phyloP scores from a whole-genome alignment of 2,797 vertebrate species.

The Pangasius sanitwongsei region DNA sequence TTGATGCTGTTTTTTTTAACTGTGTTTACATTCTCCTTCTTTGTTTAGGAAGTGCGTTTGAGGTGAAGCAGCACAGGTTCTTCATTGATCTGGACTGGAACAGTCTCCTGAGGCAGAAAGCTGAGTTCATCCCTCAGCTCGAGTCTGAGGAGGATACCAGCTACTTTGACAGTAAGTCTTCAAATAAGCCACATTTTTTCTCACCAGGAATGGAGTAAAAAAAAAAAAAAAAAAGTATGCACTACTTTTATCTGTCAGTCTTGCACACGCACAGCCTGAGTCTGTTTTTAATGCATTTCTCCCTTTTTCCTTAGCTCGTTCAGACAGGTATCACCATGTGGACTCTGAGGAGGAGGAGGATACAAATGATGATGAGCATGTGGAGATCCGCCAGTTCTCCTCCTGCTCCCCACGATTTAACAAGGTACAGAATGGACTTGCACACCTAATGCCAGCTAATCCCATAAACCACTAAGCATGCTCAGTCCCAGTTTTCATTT shows the following conservation, averaged over 20 bases:
- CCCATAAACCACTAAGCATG: neutral
- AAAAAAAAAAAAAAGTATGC: neutral
- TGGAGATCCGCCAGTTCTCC: slow-evolving; percentile 95
- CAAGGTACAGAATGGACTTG: slow-evolving; percentile 77
- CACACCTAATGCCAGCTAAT: neutral
- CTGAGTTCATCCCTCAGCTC: slow-evolving; percentile 96
- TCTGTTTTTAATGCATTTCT: slow-evolving; percentile 23
- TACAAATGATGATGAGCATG: slow-evolving; percentile 90
- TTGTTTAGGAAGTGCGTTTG: slow-evolving; percentile 84
- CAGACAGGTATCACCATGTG: slow-evolving; percentile 90
- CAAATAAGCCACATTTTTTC: neutral
- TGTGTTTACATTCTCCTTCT: neutral
- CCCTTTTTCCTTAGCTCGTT: slow-evolving; percentile 78
- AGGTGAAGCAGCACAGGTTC: slow-evolving; percentile 95
- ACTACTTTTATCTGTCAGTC: slow-evolving; percentile 7
- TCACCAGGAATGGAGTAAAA: neutral
- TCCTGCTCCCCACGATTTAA: slow-evolving; percentile 96
- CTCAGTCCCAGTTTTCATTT: neutral
- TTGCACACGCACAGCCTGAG: neutral
- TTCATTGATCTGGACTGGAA: slow-evolving; percentile 96
- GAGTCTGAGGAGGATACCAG: slow-evolving; percentile 98
- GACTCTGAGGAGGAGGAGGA: slow-evolving; percentile 98
- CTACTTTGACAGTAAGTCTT: slow-evolving; percentile 93
- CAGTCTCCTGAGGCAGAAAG: slow-evolving; percentile 93
- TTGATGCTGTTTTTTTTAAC: neutral